A percentile compares a stretch with the other conserved stretches of the same genome.
Evolutionary conservation across 2,113 vertebrate species (phyloP).

Genomic region (Gopherus flavomarginatus): DNA sequence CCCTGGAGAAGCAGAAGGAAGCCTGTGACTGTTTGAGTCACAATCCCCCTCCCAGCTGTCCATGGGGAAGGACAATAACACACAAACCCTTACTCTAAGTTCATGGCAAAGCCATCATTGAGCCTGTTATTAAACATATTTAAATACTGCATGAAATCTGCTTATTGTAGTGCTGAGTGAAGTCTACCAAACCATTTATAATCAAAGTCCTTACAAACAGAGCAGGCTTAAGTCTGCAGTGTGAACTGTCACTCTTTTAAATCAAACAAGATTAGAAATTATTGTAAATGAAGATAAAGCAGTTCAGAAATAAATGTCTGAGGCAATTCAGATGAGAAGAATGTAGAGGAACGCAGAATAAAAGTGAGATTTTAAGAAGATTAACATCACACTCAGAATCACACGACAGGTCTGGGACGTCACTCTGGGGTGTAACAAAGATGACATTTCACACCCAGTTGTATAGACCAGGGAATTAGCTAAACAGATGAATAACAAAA

Average conservation of each 20-base stretch:
- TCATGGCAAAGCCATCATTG: rapidly evolving
- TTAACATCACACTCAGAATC: not conserved
- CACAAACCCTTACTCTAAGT: not conserved
- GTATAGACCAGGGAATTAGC: not conserved
- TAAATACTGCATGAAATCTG: not conserved
- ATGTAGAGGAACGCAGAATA: not conserved
- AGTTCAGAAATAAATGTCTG: not conserved
- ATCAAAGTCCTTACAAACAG: not conserved
- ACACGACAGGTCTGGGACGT: not conserved
- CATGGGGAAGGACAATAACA: not conserved
- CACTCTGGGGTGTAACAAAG: not conserved
- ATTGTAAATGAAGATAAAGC: not conserved
- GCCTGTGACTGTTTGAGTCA: not conserved
- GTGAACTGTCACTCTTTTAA: not conserved
- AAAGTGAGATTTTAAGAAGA: not conserved
- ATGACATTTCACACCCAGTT: not conserved
- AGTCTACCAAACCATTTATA: not conserved
- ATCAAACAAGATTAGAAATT: not conserved
- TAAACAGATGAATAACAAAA: not conserved
- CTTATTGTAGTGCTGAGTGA: not conserved
- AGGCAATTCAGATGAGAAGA: not conserved
- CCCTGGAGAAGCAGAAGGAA: not conserved
- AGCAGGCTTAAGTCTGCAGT: not conserved
- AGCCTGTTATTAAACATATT: not conserved
- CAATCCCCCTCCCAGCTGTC: not conserved